Percentiles rank a stretch among this genome's conserved stretches.
Evolutionary conservation across 2,888 invertebrate genomes (phyloP).

Genomic region (Scaptodrosophila latifasciaeformis): DNA sequence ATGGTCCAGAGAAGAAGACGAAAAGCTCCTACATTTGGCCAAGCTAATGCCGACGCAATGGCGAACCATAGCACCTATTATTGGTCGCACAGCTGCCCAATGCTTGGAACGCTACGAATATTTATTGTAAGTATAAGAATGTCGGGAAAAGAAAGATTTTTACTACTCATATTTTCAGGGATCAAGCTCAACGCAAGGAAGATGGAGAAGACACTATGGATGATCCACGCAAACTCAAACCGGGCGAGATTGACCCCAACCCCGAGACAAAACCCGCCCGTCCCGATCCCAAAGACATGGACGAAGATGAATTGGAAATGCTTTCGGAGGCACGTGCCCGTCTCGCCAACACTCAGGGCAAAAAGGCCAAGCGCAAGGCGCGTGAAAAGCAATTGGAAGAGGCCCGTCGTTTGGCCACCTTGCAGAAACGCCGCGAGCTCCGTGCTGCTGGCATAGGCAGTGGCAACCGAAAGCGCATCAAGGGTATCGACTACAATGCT

Average conservation of each 20-base stretch:
- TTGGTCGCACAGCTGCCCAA: slow-evolving; percentile 98
- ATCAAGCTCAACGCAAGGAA: slow-evolving; percentile 97
- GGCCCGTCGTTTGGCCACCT: slow-evolving; percentile 94
- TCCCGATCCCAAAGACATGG: slow-evolving; percentile 99
- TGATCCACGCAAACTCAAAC: slow-evolving; percentile 97
- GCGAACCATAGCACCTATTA: slow-evolving; percentile 99
- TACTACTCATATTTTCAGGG: slow-evolving; percentile 78
- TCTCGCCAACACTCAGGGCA: slow-evolving; percentile 98
- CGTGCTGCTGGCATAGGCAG: slow-evolving; percentile 94
- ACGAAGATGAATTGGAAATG: slow-evolving; percentile 99
- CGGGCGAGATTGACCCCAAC: slow-evolving; percentile 99
- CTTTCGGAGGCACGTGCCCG: slow-evolving; percentile 98
- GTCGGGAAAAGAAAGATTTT: neutral
- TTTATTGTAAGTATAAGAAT: slow-evolving; percentile 82
- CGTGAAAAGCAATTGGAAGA: slow-evolving; percentile 99
- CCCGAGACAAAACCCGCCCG: slow-evolving; percentile 99
- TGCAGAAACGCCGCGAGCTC: slow-evolving; percentile 98
- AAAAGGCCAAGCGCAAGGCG: slow-evolving; percentile 93
- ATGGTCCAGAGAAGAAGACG: slow-evolving; percentile 99
- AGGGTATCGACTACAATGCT: slow-evolving; percentile 96
- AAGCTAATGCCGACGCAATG: slow-evolving; percentile 99
- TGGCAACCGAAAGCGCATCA: slow-evolving; percentile 77
- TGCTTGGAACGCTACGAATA: slow-evolving; percentile 98
- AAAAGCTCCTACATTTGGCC: slow-evolving; percentile 96
- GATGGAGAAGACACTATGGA: slow-evolving; percentile 94